Percentiles rank a stretch among this genome's conserved stretches.
These are phyloP conservation scores for Hylyphantes graminicola DNA, from an alignment of 1,140 invertebrate species.

Conservation along the genomic window DNA sequence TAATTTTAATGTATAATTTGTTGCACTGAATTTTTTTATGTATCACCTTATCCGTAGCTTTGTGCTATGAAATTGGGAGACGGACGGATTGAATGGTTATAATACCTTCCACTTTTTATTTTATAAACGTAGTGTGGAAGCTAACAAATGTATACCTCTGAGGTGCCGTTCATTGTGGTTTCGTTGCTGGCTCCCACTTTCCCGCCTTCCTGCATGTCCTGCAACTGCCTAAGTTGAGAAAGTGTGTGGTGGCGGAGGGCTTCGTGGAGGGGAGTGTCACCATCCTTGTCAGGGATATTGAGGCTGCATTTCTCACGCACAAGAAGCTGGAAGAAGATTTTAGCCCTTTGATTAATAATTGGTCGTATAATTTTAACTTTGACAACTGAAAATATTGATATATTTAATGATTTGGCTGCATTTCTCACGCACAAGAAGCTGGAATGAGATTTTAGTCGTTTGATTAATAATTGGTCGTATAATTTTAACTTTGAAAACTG, in stretches of 20 bases:
- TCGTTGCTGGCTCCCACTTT: constrained; percentile 71
- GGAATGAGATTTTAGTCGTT: constrained; percentile 59
- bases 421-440: constrained; percentile 89
- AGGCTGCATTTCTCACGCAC: constrained; percentile 92
- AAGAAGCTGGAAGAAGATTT: constrained; percentile 75
- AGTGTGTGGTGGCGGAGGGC: constrained; percentile 94
- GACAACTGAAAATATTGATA: too few relatives aligned
- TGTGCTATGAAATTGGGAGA: too few relatives aligned
- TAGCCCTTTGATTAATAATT: not conserved
- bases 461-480: not conserved
- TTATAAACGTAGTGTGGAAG: too few relatives aligned
- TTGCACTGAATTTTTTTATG: too few relatives aligned
- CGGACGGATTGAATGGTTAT: too few relatives aligned
- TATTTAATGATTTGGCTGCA: too few relatives aligned
- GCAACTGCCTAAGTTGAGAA: constrained; percentile 91
- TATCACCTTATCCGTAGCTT: too few relatives aligned
- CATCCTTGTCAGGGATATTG: constrained; percentile 95
- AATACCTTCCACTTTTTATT: too few relatives aligned
- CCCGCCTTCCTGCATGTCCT: constrained; percentile 94
- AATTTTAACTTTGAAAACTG: too few relatives aligned
- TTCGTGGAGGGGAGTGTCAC: constrained; percentile 94
- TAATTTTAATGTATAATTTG: too few relatives aligned
- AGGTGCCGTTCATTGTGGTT: constrained; percentile 36
- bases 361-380: too few relatives aligned
- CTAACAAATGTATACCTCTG: too few relatives aligned